phyloP scores from a whole-genome alignment of 2,113 vertebrate genomes.

The Cheilinus undulatus region DNA sequence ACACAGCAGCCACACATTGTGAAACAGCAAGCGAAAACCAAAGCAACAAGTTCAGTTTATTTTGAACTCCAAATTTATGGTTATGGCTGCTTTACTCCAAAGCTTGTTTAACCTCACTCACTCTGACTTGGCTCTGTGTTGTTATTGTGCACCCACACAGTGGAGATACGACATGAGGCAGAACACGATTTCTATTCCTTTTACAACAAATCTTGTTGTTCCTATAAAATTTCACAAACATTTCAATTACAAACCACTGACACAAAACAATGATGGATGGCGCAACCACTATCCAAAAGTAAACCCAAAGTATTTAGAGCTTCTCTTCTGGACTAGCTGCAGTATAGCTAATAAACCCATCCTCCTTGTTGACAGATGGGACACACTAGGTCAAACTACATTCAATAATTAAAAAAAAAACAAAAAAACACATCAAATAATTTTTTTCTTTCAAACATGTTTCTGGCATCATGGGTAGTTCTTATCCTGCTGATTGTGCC shows the following conservation, averaged over 20 bases:
- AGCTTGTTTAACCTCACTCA: conserved; percentile 40
- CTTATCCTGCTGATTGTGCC: no score
- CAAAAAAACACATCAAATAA: no score
- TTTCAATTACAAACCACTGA: not conserved
- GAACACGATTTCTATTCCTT: not conserved
- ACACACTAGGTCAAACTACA: no score
- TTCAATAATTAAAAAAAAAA: no score
- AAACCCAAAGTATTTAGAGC: no score
- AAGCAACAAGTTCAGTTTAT: conserved; percentile 67
- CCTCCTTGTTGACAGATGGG: no score
- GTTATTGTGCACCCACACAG: conserved; percentile 16
- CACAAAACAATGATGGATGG: no score
- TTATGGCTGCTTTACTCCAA: conserved; percentile 38
- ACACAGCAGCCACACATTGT: conserved; percentile 67
- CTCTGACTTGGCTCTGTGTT: conserved; percentile 45
- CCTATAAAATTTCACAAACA: not conserved
- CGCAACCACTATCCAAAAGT: no score
- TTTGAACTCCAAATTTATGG: conserved; percentile 57
- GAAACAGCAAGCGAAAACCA: conserved; percentile 60
- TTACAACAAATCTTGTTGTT: not conserved
- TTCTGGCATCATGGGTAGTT: no score
- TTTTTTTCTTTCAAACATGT: no score
- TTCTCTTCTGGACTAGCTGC: no score
- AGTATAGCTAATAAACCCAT: no score
- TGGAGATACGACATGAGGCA: conserved; percentile 7